Evolutionary conservation across 2,888 invertebrate genomes (phyloP).

Genomic region (Aquatica leii): DNA sequence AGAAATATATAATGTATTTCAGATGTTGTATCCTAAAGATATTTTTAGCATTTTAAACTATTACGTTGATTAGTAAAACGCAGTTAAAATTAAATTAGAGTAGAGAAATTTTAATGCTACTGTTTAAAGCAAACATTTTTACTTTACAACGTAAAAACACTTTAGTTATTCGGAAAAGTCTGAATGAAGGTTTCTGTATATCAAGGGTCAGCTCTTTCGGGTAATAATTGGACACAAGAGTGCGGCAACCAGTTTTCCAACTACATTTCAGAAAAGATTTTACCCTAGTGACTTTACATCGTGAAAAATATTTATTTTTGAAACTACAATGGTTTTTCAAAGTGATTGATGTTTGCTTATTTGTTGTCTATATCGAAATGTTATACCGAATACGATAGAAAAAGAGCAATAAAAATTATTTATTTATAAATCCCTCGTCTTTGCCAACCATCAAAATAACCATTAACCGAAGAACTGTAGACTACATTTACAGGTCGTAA

Average conservation of each 20-base stretch:
- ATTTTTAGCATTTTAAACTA: too few relatives aligned
- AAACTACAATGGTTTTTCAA: background rate
- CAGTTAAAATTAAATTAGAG: background rate
- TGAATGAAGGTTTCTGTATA: slow-evolving; percentile 31
- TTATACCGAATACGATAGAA: slow-evolving; percentile 22
- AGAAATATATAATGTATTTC: background rate
- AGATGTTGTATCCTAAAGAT: too few relatives aligned
- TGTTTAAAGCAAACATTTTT: too few relatives aligned
- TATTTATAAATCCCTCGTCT: slow-evolving; percentile 45
- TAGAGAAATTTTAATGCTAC: background rate
- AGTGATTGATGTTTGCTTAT: slow-evolving; percentile 8
- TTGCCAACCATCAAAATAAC: slow-evolving; percentile 46
- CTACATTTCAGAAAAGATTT: slow-evolving; percentile 47
- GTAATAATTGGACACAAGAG: slow-evolving; percentile 49
- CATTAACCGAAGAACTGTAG: slow-evolving; percentile 49
- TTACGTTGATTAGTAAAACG: background rate
- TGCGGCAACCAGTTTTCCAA: slow-evolving; percentile 47
- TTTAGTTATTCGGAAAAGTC: slow-evolving; percentile 22
- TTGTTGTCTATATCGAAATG: slow-evolving; percentile 6
- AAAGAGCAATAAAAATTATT: slow-evolving; percentile 41
- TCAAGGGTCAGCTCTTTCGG: slow-evolving; percentile 38
- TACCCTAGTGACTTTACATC: slow-evolving; percentile 43
- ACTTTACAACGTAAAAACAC: too few relatives aligned
- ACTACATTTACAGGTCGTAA: slow-evolving; percentile 53
- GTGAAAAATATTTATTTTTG: background rate